Base-by-base conservation (phyloP, 2,797 vertebrate species). In the Passerculus sandwichensis region DNA sequence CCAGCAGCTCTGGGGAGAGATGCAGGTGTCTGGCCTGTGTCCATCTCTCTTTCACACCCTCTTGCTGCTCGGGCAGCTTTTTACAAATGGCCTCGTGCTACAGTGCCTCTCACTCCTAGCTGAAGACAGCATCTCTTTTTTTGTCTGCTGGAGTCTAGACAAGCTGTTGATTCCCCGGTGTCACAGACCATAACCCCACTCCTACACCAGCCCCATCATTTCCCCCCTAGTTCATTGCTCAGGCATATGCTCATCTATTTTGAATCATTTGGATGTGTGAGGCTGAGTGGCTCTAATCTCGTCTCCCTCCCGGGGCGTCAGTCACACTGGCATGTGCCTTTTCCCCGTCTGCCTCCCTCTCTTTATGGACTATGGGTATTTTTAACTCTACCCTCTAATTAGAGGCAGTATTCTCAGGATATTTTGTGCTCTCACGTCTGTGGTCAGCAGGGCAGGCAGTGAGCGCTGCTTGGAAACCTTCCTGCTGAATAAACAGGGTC, bases 311-410 rank as follows among this genome's bases (percentile, higher is more conserved):
- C 10, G 1, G 92, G 72, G 91, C 79, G 91, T 90, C 95, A 95
- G 91, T 85, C 93, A 38, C 66, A 1, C 79, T 91, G 95, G 96
- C 88, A 91, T 85, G 85, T 88, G 93, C 90, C 93, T 96, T 93
- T 96, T 92, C 92, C 81, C 95, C 78, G 80, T 91, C 92, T 93
- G 92, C 84, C 84, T 89, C 59, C 51, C 88, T 95, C 83, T 94
- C 91, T 96, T 97, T 97, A 95, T 89, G 97, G 93, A 92, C 78
- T 44, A 1, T 3, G 75, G 94, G 22, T 97, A 97, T 97, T 97
- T 97, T 97, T 97, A 97, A 86, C 91, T 27, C 88, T 93, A 62
- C 85, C 90, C 85, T 97, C 88, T 91, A 94, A 95, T 97, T 97
- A 97, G 74, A 96, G 92, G 92, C 86, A 78, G 81, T 96, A 97